Percentiles rank a stretch among this genome's conserved stretches.
These are phyloP conservation scores for Mola mola DNA, from an alignment of 2,113 vertebrate species.

Conservation along the genomic window DNA sequence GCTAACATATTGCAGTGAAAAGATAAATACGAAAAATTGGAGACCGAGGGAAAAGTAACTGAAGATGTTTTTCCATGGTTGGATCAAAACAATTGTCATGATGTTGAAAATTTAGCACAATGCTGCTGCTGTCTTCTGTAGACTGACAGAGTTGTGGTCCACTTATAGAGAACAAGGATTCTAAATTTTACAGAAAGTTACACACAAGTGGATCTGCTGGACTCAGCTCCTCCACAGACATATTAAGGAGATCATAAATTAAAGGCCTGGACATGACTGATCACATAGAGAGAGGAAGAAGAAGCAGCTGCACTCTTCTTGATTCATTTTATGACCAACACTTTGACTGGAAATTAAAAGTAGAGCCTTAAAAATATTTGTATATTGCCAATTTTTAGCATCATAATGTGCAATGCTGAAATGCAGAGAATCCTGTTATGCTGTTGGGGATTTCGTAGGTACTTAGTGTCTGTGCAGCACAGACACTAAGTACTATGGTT, in stretches of 20 bases:
- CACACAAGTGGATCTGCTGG: constrained; percentile 45
- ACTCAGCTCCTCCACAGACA: constrained; percentile 61
- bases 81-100: constrained; percentile 9
- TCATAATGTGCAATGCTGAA: background rate
- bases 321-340: background rate
- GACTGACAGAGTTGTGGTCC: constrained; percentile 43
- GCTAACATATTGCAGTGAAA: constrained; percentile 43
- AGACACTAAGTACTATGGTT: no score
- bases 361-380: background rate
- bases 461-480: no score
- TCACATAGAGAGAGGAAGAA: background rate
- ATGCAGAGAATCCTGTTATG: background rate
- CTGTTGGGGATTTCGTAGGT: no score
- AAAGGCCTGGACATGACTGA: constrained; percentile 15
- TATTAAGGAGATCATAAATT: constrained; percentile 53
- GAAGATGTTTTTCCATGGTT: constrained; percentile 6
- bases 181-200: constrained; percentile 68
- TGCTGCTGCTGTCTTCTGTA: constrained; percentile 9
- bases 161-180: constrained; percentile 35
- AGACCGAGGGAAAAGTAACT: constrained; percentile 7
- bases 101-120: constrained; percentile 16
- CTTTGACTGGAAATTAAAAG: background rate
- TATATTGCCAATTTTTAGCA: background rate
- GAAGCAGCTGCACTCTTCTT: constrained; percentile 5
- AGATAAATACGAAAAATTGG: constrained; percentile 41